Percentiles rank a stretch among this genome's conserved stretches.
Evolutionary conservation across 2,113 vertebrate species (phyloP).

Genomic region (Lutjanus erythropterus): DNA sequence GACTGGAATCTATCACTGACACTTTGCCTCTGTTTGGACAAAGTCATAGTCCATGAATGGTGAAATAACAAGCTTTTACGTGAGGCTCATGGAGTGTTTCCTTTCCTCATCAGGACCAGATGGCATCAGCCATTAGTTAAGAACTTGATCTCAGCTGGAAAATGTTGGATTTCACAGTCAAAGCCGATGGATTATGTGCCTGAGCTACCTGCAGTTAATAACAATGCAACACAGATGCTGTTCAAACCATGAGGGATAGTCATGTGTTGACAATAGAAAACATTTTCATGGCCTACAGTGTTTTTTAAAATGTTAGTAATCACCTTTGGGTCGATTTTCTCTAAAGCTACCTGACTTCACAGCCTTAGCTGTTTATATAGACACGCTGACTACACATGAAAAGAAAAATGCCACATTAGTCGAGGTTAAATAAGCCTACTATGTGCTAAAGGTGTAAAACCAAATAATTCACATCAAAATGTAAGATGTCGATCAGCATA

Average conservation of each 20-base stretch:
- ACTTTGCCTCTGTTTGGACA: slow-evolving; percentile 68
- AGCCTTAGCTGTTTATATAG: slow-evolving; percentile 34
- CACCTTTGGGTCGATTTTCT: slow-evolving; percentile 13
- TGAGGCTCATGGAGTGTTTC: slow-evolving; percentile 57
- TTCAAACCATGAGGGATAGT: slow-evolving; percentile 30
- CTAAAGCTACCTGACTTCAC: slow-evolving; percentile 34
- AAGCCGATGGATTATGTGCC: slow-evolving; percentile 23
- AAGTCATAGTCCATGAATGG: slow-evolving; percentile 32
- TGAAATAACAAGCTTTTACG: slow-evolving; percentile 42
- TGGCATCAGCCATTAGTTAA: slow-evolving; percentile 72
- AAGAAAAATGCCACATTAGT: slow-evolving; percentile 4
- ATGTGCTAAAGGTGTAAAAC: slow-evolving; percentile 64
- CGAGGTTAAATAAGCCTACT: slow-evolving; percentile 43
- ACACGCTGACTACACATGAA: slow-evolving; percentile 34
- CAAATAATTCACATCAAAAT: slow-evolving; percentile 65
- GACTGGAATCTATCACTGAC: slow-evolving; percentile 64
- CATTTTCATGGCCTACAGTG: slow-evolving; percentile 20
- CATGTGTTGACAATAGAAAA: slow-evolving; percentile 28
- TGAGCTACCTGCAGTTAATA: slow-evolving; percentile 66
- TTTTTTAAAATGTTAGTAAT: slow-evolving; percentile 41
- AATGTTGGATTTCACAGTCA: slow-evolving; percentile 72
- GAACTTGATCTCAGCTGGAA: slow-evolving; percentile 72
- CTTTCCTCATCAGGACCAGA: slow-evolving; percentile 78
- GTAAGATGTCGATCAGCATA: slow-evolving; percentile 43
- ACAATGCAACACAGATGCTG: slow-evolving; percentile 68